A percentile compares a stretch with the other conserved stretches of the same genome.
phyloP scores from a whole-genome alignment of 2,888 invertebrate genomes.

The Caenorhabditis doughertyi region DNA sequence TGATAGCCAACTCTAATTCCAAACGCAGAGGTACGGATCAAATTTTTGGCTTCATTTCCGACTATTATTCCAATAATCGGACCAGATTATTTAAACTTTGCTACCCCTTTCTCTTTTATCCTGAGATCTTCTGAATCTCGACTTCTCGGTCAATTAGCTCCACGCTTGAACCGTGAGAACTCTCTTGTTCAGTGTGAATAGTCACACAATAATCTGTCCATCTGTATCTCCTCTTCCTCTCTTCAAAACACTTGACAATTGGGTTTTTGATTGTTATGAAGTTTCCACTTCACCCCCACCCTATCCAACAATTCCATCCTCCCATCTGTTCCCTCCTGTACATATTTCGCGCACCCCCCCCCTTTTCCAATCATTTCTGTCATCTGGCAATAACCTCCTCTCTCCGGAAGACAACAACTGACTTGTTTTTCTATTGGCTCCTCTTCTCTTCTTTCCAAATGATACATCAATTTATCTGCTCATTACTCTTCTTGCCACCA shows the following conservation, averaged over 20 bases:
- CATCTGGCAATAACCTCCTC: slow-evolving; percentile 45
- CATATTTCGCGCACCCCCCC: slow-evolving; percentile 29
- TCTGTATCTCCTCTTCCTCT: background rate
- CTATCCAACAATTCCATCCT: background rate
- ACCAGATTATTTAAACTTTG: too few relatives aligned
- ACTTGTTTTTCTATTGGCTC: slow-evolving; percentile 25
- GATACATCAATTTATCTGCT: slow-evolving; percentile 57
- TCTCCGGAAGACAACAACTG: slow-evolving; percentile 29
- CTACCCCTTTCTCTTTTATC: too few relatives aligned
- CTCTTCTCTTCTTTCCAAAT: slow-evolving; percentile 1
- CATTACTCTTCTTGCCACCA: slow-evolving; percentile 34
- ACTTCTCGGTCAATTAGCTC: too few relatives aligned
- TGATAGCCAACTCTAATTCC: too few relatives aligned
- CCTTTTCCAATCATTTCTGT: slow-evolving; percentile 8
- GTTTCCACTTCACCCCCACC: slow-evolving; percentile 37
- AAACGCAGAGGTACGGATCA: too few relatives aligned
- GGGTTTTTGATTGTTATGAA: slow-evolving; percentile 51
- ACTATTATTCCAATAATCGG: too few relatives aligned
- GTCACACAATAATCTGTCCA: background rate
- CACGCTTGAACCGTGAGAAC: too few relatives aligned
- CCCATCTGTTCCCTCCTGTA: slow-evolving; percentile 8
- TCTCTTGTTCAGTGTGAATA: background rate
- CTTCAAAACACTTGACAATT: slow-evolving; percentile 55
- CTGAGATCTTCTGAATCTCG: too few relatives aligned
- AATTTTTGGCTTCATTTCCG: too few relatives aligned